Conservation (phyloP, 2,888 invertebrate species). For the Anagyrus pseudococci region DNA sequence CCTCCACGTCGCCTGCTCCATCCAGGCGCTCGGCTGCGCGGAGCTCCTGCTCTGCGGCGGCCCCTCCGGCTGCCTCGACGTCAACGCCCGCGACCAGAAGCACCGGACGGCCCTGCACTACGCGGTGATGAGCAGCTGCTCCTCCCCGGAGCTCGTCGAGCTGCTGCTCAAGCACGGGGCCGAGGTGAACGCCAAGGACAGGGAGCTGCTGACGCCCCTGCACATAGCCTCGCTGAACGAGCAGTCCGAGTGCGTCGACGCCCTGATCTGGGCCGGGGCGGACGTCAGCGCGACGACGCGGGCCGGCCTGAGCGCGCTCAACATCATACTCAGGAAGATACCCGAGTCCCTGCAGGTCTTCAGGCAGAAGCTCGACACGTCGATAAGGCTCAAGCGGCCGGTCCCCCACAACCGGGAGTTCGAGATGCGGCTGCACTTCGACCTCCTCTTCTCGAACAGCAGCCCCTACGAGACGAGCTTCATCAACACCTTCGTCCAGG, state of each 20-base stretch:
- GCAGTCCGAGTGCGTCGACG: slow-evolving; percentile 83
- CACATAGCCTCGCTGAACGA: slow-evolving; percentile 88
- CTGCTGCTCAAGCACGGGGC: slow-evolving; percentile 53
- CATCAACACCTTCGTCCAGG: slow-evolving; percentile 85
- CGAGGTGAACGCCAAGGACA: slow-evolving; percentile 67
- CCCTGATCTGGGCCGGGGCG: slow-evolving; percentile 83
- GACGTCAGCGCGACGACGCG: slow-evolving; percentile 89
- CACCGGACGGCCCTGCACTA: slow-evolving; percentile 61
- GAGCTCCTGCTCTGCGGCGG: slow-evolving; percentile 49
- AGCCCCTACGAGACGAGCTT: slow-evolving; percentile 86
- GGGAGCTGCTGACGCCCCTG: slow-evolving; percentile 80
- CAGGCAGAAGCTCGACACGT: slow-evolving; percentile 80
- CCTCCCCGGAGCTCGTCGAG: slow-evolving; percentile 53
- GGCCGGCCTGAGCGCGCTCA: slow-evolving; percentile 85
- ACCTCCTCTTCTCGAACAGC: slow-evolving; percentile 80
- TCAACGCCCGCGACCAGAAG: slow-evolving; percentile 58
- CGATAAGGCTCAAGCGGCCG: slow-evolving; percentile 79
- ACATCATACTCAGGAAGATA: slow-evolving; percentile 85
- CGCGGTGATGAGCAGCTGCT: slow-evolving; percentile 59
- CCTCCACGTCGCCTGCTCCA: slow-evolving; percentile 64
- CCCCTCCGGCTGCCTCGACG: slow-evolving; percentile 49
- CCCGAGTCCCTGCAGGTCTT: slow-evolving; percentile 86
- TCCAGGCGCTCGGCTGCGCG: slow-evolving; percentile 54
- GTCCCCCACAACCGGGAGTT: slow-evolving; percentile 81
- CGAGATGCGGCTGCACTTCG: slow-evolving; percentile 81